Evolutionary conservation across 2,797 vertebrate species (phyloP).

Genomic region (Alexandromys oeconomus): DNA sequence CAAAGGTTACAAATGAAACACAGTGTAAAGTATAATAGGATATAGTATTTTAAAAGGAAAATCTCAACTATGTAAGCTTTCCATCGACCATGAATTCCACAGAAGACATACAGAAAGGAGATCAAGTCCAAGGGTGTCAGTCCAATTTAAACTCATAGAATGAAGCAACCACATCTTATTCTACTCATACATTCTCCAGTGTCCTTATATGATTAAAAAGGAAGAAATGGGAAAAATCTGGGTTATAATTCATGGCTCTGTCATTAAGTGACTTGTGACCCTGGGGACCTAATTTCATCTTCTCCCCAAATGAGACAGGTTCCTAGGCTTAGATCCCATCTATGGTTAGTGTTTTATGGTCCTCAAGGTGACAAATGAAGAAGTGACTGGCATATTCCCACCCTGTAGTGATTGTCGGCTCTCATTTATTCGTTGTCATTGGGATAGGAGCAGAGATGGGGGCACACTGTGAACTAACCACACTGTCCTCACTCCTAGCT

Average conservation of each 20-base stretch:
- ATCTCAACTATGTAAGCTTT: neutral
- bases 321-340: conserved; percentile 5
- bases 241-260: neutral
- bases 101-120: conserved; percentile 5
- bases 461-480: neutral
- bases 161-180: neutral
- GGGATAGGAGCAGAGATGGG: neutral
- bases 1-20: neutral
- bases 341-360: neutral
- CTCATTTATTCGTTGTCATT: neutral
- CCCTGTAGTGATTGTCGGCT: neutral
- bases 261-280: neutral
- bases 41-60: conserved; percentile 21
- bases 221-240: conserved; percentile 26
- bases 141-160: conserved; percentile 47
- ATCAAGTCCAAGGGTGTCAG: neutral
- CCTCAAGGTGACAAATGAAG: conserved; percentile 7
- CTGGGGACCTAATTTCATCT: neutral
- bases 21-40: neutral
- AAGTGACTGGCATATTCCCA: neutral
- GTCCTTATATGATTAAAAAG: neutral
- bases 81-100: conserved; percentile 5
- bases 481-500: neutral
- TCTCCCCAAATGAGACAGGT: conserved; percentile 1
- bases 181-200: neutral